phyloP scores from a whole-genome alignment of 2,888 invertebrate species.

The Falcaria lacertinaria region DNA sequence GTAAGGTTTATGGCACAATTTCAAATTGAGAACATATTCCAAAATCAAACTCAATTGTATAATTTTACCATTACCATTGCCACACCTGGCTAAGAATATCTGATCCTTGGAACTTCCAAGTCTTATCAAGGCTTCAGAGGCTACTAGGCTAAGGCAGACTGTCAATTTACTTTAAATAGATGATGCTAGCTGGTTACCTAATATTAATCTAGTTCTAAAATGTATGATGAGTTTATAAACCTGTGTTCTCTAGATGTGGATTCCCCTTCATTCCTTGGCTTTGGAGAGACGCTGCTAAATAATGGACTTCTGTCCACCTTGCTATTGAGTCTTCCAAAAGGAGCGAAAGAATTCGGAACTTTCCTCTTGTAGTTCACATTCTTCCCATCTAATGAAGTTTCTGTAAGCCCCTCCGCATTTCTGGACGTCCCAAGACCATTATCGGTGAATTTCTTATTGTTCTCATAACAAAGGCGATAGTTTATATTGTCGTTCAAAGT shows the following conservation, averaged over 20 bases:
- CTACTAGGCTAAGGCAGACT: too few species aligned
- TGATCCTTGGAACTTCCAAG: too few species aligned
- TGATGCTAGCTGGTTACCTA: too few species aligned
- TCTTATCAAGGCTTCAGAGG: too few species aligned
- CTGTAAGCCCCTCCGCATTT: constrained; percentile 49
- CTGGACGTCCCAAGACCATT: constrained; percentile 57
- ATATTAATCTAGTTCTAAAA: too few species aligned
- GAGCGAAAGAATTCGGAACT: constrained; percentile 54
- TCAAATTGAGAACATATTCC: too few species aligned
- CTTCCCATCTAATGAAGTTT: constrained; percentile 65
- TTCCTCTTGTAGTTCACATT: constrained; percentile 52
- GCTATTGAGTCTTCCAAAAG: constrained; percentile 54
- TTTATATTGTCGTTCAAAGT: constrained; percentile 76
- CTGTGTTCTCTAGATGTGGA: constrained; percentile 54
- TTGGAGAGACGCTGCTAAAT: constrained; percentile 62
- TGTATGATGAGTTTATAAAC: too few species aligned
- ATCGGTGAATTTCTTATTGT: constrained; percentile 49
- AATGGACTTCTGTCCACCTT: constrained; percentile 45
- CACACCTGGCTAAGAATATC: too few species aligned
- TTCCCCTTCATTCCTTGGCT: constrained; percentile 49
- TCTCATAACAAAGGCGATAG: constrained; percentile 71
- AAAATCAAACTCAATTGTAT: too few species aligned
- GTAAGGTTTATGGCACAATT: too few species aligned
- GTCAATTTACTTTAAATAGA: too few species aligned
- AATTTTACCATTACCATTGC: too few species aligned